phyloP scores from a whole-genome alignment of 37 sponge, comb jelly and placozoan genomes.

The Chondrilla cf. caribensis region DNA sequence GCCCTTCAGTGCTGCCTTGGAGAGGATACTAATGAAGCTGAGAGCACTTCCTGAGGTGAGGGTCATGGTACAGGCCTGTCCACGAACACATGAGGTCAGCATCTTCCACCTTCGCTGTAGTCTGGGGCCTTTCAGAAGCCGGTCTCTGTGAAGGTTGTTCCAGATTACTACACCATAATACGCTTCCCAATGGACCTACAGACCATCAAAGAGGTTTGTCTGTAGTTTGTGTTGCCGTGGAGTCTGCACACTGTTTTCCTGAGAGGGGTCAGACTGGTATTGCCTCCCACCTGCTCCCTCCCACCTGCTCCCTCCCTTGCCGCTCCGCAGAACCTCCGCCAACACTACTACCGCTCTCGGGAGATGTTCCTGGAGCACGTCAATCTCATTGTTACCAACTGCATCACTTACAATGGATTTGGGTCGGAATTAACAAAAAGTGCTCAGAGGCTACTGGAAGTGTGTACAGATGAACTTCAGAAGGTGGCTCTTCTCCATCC shows the following conservation, averaged over 20 bases:
- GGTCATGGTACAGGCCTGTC: not conserved
- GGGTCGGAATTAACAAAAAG: constrained; percentile 58
- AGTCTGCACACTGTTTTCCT: too few relatives aligned
- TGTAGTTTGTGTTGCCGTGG: not conserved
- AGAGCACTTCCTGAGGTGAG: constrained; percentile 67
- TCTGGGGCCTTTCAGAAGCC: constrained; percentile 83
- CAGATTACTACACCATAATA: constrained; percentile 93
- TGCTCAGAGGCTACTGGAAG: constrained; percentile 66
- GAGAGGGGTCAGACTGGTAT: too few relatives aligned
- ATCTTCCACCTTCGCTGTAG: constrained; percentile 49
- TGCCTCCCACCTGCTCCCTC: too few relatives aligned
- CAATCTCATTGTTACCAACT: constrained; percentile 89
- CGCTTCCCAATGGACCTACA: constrained; percentile 98
- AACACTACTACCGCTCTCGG: constrained; percentile 65
- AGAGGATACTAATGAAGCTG: constrained; percentile 60
- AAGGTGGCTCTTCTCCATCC: constrained; percentile 24
- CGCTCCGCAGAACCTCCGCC: constrained; percentile 54
- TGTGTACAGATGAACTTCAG: constrained; percentile 66
- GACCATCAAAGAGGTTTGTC: constrained; percentile 84
- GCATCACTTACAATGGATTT: constrained; percentile 87
- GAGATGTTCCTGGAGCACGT: constrained; percentile 81
- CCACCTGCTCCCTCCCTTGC: too few relatives aligned
- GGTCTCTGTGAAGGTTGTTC: constrained; percentile 80
- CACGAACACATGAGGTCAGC: not conserved
- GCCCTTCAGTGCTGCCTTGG: constrained; percentile 63